A percentile compares a stretch with the other conserved stretches of the same genome.
These are phyloP conservation scores for Siphamia tubifer DNA, from an alignment of 2,113 vertebrate genomes.

Conservation along the genomic window DNA sequence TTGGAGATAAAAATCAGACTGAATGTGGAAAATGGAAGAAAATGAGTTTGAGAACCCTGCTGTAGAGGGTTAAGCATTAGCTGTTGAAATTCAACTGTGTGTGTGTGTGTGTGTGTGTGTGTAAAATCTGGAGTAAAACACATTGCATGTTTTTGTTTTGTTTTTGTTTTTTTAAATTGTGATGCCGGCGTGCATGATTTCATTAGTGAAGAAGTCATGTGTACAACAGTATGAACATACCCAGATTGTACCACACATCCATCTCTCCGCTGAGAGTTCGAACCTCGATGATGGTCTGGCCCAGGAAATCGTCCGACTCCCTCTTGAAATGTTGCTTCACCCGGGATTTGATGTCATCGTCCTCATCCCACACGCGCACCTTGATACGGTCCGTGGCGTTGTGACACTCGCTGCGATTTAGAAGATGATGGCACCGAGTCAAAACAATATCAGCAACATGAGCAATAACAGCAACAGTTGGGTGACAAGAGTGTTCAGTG, in stretches of 20 bases:
- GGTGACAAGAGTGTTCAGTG: no score
- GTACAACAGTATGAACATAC: conserved; percentile 73
- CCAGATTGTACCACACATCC: conserved; percentile 99
- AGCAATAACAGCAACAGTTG: conserved; percentile 11
- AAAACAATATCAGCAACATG: conserved; percentile 20
- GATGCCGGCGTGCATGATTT: background rate
- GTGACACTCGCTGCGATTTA: conserved; percentile 89
- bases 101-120: no score
- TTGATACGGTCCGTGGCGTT: conserved; percentile 98
- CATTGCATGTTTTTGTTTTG: no score
- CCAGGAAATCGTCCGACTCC: conserved; percentile 96
- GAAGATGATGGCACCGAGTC: conserved; percentile 9
- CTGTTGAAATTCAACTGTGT: no score
- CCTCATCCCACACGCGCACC: conserved; percentile 98
- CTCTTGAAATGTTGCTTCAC: conserved; percentile 99
- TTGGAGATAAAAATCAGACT: no score
- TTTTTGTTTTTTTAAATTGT: no score
- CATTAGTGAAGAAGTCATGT: background rate
- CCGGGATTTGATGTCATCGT: conserved; percentile 97
- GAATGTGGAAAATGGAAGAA: no score
- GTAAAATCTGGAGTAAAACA: no score
- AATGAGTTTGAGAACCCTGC: no score
- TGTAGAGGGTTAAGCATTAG: no score
- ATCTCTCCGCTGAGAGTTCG: conserved; percentile 96
- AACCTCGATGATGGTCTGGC: conserved; percentile 98